Evolutionary conservation across 1,140 invertebrate species (phyloP), one percentile per base, ranked within the genome.

Genomic region (Gonatopus flavifemur): DNA sequence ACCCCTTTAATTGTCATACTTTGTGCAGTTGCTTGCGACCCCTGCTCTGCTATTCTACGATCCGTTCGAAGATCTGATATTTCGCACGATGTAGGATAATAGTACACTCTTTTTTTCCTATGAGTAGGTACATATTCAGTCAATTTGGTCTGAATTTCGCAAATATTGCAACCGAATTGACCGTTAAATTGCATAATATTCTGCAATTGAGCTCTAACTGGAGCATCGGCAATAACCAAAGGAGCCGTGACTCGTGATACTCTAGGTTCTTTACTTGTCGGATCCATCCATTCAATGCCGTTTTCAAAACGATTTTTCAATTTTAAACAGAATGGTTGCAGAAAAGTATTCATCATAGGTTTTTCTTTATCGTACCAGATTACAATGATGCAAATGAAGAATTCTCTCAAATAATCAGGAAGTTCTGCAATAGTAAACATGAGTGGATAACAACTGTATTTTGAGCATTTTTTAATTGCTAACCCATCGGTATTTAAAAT

Each of bases 151-250:
- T 41, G 18, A 18, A 60, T 56, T 54, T 55, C 55, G 24, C 59
- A 61, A 49, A 61, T 40, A 22, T 61, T 57, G 25, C 59, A 61
- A n/a, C 55, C 55, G 19, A 41, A 55, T 12, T 8, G 24, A 20
- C 46, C 46, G 42, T 55, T 50, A 41, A 43, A 49, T 18, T 47
- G n/a, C 4, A 41, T 4, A 9, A 57, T 52, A 57, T 57, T 54
- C 28, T 49, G 37, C 22, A 54, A 16, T 31, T 55, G 21, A 9
- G 55, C 52, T 48, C 59, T 55, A 6, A 50, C 52, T 22, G 55
- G 55, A 25, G 59, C 59, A 53, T 62, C 59, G 3, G 49, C 55
- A 24, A 58, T 53, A 37, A 50, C 28, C 30, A 62, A 43, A 4
- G 52, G 49, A 37, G 47, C 55, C 38, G 48, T 44, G 10, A 55